A percentile compares a stretch with the other conserved stretches of the same genome.
These are phyloP conservation scores for Eueremaeus valkanovi DNA, from an alignment of 2,888 invertebrate genomes.

Conservation along the genomic window DNA sequence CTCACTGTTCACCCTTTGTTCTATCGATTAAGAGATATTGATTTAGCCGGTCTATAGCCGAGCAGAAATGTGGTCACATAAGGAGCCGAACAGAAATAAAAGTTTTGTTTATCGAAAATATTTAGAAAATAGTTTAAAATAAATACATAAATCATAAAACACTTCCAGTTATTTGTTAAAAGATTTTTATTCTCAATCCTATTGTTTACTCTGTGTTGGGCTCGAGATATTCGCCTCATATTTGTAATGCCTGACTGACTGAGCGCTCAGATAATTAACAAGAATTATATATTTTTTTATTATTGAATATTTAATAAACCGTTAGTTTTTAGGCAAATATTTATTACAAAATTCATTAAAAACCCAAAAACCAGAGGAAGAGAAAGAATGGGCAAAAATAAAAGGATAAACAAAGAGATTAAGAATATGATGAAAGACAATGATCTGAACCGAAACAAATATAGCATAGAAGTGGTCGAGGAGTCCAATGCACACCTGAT, in stretches of 20 bases:
- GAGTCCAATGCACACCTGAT: not conserved
- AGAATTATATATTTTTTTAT: too few relatives aligned
- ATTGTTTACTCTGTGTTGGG: not conserved
- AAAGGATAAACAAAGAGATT: not conserved
- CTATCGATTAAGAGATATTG: not conserved
- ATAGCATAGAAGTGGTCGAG: not conserved
- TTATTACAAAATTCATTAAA: too few relatives aligned
- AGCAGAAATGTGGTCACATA: too few relatives aligned
- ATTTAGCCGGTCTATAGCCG: too few relatives aligned
- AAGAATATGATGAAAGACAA: constrained; percentile 10
- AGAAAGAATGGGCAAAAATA: not conserved
- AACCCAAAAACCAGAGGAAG: not conserved
- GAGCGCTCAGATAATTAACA: too few relatives aligned
- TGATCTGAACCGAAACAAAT: not conserved
- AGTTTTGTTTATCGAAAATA: not conserved
- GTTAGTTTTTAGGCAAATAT: too few relatives aligned
- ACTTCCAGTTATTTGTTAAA: not conserved
- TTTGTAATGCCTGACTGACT: not conserved
- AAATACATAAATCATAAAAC: constrained; percentile 2
- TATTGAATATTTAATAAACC: too few relatives aligned
- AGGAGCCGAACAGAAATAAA: too few relatives aligned
- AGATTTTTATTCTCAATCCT: not conserved
- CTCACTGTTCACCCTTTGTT: too few relatives aligned
- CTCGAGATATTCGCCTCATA: constrained; percentile 4
- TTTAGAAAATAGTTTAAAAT: not conserved